Conservation (phyloP, 2,113 vertebrate species). For the Caracal caracal region DNA sequence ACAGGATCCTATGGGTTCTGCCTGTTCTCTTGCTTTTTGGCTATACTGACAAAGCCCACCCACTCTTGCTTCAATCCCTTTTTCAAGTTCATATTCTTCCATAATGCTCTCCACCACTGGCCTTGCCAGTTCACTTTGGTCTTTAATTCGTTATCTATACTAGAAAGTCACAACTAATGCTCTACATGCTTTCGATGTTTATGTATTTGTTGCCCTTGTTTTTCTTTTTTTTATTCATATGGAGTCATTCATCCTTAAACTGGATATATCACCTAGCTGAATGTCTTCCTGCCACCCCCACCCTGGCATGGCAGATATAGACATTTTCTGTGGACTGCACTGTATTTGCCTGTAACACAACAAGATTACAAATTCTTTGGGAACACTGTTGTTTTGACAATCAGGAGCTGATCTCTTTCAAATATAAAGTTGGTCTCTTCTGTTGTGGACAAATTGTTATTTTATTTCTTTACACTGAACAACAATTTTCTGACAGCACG, state of each 20-base stretch:
- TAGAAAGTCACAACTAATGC: not conserved
- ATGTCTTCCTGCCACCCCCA: not conserved
- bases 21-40: not conserved
- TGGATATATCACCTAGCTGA: not conserved
- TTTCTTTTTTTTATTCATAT: not conserved
- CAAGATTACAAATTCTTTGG: not conserved
- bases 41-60: not conserved
- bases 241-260: not conserved
- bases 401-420: not conserved
- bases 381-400: not conserved
- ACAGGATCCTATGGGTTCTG: not conserved
- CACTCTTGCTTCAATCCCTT: not conserved
- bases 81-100: not conserved
- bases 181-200: not conserved
- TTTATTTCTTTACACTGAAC: not conserved
- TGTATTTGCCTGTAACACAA: not conserved
- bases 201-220: not conserved
- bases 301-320: not conserved
- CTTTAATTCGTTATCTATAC: not conserved
- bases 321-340: not conserved
- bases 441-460: not conserved
- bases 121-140: not conserved
- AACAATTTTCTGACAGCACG: not conserved
- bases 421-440: not conserved
- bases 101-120: not conserved